phyloP scores from a whole-genome alignment of 2,888 invertebrate species.

The Frankliniella intonsa region DNA sequence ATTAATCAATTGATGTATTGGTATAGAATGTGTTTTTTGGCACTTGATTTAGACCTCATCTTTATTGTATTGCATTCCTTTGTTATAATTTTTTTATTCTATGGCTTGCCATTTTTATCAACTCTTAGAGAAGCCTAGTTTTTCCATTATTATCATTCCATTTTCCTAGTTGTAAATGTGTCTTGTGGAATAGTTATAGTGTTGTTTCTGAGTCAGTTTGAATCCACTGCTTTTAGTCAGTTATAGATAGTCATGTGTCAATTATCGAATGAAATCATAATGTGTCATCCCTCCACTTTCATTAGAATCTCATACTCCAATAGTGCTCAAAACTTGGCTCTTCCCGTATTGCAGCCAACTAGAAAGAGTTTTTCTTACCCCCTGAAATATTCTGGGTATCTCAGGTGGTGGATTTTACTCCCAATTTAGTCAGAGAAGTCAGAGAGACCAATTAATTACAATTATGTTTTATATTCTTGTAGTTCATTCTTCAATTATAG shows the following conservation, averaged over 20 bases:
- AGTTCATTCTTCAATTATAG: too few species aligned
- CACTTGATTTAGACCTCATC: background rate
- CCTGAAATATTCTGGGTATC: too few species aligned
- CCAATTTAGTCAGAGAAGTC: too few species aligned
- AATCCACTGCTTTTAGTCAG: conserved; percentile 8
- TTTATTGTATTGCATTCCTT: conserved; percentile 1
- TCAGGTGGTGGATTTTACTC: too few species aligned
- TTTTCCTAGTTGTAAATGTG: background rate
- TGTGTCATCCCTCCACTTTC: background rate
- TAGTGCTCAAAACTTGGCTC: background rate
- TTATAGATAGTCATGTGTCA: conserved; percentile 14
- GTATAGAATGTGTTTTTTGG: background rate
- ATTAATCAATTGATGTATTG: background rate
- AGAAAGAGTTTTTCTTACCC: too few species aligned
- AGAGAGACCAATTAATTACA: too few species aligned
- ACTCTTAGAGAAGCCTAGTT: background rate
- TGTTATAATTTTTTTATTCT: background rate
- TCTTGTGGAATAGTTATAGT: background rate
- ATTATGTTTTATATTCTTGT: too few species aligned
- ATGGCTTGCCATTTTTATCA: background rate
- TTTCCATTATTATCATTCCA: background rate
- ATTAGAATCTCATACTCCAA: background rate
- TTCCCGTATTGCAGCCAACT: background rate
- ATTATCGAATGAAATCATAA: background rate
- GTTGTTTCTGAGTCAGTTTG: background rate